A percentile compares a stretch with the other conserved stretches of the same genome.
These are phyloP conservation scores for Anneissia japonica DNA, from an alignment of 35 echinoderm and acorn worm species.

Conservation along the genomic window DNA sequence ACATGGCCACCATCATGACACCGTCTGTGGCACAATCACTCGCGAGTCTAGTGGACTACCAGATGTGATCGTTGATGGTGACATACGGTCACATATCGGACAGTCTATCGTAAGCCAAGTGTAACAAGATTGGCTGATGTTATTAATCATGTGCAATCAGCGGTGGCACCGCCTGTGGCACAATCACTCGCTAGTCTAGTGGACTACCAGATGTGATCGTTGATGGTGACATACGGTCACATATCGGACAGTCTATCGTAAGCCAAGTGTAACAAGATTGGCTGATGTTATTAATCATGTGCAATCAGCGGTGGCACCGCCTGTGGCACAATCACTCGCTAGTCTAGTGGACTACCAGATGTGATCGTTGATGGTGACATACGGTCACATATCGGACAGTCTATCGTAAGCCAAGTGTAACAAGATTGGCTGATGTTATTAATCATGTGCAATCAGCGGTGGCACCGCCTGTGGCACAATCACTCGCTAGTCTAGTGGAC, in stretches of 20 bases:
- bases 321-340: not conserved
- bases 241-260: not conserved
- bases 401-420: not conserved
- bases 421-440: too few relatives aligned
- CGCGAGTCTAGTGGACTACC: not conserved
- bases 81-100: not conserved
- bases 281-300: too few relatives aligned
- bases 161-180: not conserved
- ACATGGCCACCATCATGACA: not conserved
- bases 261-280: not conserved
- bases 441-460: too few relatives aligned
- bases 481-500: not conserved
- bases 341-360: not conserved
- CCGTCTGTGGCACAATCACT: not conserved
- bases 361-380: not conserved
- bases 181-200: not conserved
- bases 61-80: not conserved
- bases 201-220: not conserved
- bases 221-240: not conserved
- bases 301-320: too few relatives aligned
- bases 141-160: too few relatives aligned
- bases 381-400: not conserved
- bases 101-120: not conserved
- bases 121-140: too few relatives aligned
- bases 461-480: not conserved